Evolutionary conservation across 2,113 vertebrate genomes (phyloP).

Genomic region (Sardina pilchardus): DNA sequence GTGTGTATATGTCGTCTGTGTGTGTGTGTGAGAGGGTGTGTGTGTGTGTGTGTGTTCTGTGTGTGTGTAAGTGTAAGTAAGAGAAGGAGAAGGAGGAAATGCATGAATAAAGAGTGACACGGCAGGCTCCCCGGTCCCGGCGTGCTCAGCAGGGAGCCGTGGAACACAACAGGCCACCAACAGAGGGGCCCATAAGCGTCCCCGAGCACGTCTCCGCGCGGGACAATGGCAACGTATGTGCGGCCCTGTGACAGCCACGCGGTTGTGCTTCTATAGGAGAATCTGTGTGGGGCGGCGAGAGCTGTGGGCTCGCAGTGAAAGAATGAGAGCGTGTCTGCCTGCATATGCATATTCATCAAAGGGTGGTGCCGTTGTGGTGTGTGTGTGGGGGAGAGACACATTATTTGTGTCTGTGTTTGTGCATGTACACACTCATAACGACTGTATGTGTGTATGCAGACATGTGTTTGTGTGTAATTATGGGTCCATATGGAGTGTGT

Average conservation of each 20-base stretch:
- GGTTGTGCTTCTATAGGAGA: neutral
- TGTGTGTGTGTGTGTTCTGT: conserved; percentile 17
- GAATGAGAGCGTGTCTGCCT: neutral
- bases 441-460: neutral
- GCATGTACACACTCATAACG: neutral
- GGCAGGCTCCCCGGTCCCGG: neutral
- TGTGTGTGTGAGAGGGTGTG: too few species aligned
- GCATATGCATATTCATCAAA: neutral
- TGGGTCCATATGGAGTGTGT: neutral
- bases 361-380: neutral
- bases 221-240: neutral
- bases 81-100: neutral
- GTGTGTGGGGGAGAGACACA: neutral
- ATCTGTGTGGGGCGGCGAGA: neutral
- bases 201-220: neutral
- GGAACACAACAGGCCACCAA: neutral
- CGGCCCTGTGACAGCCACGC: neutral
- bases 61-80: neutral
- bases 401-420: neutral
- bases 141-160: neutral
- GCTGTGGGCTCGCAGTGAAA: neutral
- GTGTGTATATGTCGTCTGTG: too few species aligned
- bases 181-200: neutral
- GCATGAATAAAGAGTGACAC: neutral
- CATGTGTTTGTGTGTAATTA: neutral